Conservation (phyloP, 2,888 invertebrate genomes). For the Sisyra terminalis region DNA sequence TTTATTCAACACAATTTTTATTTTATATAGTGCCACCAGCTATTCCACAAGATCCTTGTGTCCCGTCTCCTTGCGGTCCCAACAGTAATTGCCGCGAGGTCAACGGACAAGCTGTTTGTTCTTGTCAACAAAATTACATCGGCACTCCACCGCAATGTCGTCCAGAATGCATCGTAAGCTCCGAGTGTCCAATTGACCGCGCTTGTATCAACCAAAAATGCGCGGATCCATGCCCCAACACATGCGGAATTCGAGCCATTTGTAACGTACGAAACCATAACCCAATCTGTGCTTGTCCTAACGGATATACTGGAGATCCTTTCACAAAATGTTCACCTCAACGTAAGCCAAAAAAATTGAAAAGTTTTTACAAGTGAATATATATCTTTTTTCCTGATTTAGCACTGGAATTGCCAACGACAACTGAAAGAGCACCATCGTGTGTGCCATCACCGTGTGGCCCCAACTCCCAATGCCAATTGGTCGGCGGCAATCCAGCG, state of each 20-base stretch:
- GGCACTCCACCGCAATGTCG: slow-evolving; percentile 67
- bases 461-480: slow-evolving; percentile 64
- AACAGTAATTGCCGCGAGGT: slow-evolving; percentile 71
- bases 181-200: slow-evolving; percentile 64
- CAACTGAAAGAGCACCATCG: slow-evolving; percentile 52
- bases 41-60: slow-evolving; percentile 48
- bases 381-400: no score
- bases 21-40: slow-evolving; percentile 22
- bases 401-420: slow-evolving; percentile 19
- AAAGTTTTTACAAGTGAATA: no score
- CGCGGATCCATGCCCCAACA: slow-evolving; percentile 73
- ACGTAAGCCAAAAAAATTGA: slow-evolving; percentile 35
- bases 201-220: slow-evolving; percentile 79
- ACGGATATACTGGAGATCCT: slow-evolving; percentile 75
- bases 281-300: slow-evolving; percentile 73
- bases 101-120: slow-evolving; percentile 69
- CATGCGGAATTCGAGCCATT: slow-evolving; percentile 71
- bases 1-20: not conserved
- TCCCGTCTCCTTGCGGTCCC: slow-evolving; percentile 74
- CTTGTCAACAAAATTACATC: slow-evolving; percentile 61
- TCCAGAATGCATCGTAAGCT: slow-evolving; percentile 75
- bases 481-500: slow-evolving; percentile 52
- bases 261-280: slow-evolving; percentile 73
- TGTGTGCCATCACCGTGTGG: slow-evolving; percentile 75
- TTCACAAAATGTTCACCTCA: slow-evolving; percentile 56